Evolutionary conservation across 2,888 invertebrate genomes (phyloP), one percentile per base, ranked within the genome.

Genomic region (Campaea margaritaria): DNA sequence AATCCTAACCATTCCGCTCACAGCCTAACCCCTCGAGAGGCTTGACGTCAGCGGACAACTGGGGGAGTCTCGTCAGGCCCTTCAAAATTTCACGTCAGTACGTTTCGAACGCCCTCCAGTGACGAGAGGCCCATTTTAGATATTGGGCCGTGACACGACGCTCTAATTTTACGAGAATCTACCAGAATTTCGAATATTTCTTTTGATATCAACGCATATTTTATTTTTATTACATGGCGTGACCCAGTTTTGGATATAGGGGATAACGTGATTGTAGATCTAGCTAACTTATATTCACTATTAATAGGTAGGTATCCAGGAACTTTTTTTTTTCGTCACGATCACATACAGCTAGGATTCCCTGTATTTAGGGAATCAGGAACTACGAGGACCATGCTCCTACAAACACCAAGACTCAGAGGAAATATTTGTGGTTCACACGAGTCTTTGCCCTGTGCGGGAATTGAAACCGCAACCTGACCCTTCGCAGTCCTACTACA

Each of bases 121-220:
- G 76, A 74, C 72, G 75, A 78, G 81, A 64, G 70, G 75, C 76
- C 83, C 82, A 85, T 85, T 86, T 81, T 78, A 79, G 78, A 69
- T 76, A 78, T 81, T 75, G 70, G 74, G 72, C 66, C 72, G 72
- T 69, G 72, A 67, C 67, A 74, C 64, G 58, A 28, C 52, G 48
- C 50, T 65, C 52, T 66, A 62, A 67, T 67, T 64, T 60, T 62
- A 58, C 50, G 43, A 54, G 51, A 61, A 61, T 64, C 58, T 62
- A 58, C 50, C 39, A 54, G 51, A 61, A 61, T 61, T 61, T 52
- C 38, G 51, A 42, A 61, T 56, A 61, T 61, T 61, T 55, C 55
- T 56, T 60, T 52, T 61, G 55, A 59, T 59, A 53, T 59, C 55
- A 51, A 41, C 51, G 47, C 46, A 51, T 55, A 55, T 61, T 56